Percentiles rank a stretch among this genome's conserved stretches.
These are phyloP conservation scores for Sphaerophoria rueppellii DNA, from an alignment of 2,888 invertebrate species.

Conservation along the genomic window DNA sequence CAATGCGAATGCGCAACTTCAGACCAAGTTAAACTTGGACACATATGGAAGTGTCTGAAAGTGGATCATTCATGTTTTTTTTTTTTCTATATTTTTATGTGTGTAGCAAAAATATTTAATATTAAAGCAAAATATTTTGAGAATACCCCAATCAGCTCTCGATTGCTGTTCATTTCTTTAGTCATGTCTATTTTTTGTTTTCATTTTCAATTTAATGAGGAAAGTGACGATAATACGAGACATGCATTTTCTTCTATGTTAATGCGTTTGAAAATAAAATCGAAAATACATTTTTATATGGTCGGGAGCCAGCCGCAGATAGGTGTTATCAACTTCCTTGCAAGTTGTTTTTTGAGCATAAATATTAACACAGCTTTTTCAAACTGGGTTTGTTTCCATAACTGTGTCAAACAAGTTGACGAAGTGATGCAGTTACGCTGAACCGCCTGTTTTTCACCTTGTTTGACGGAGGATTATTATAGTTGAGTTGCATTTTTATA, in stretches of 20 bases:
- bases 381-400: slow-evolving; percentile 7
- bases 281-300: neutral
- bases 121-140: neutral
- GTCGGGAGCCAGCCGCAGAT: neutral
- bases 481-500: no score
- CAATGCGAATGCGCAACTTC: neutral
- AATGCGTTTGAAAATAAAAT: no score
- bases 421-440: no score
- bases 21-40: slow-evolving; percentile 11
- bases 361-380: neutral
- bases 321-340: neutral
- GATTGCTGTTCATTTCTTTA: neutral
- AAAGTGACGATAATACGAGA: neutral
- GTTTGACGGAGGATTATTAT: no score
- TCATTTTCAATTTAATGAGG: slow-evolving; percentile 10
- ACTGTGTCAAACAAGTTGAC: neutral
- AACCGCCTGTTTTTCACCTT: no score
- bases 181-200: neutral
- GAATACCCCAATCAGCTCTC: neutral
- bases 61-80: slow-evolving; percentile 4
- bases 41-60: slow-evolving; percentile 14
- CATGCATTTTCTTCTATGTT: neutral
- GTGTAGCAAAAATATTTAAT: neutral
- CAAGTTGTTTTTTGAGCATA: slow-evolving; percentile 14
- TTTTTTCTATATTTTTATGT: neutral